Conservation (phyloP, 2,797 vertebrate genomes). For the Chaetodon trifasciatus region DNA sequence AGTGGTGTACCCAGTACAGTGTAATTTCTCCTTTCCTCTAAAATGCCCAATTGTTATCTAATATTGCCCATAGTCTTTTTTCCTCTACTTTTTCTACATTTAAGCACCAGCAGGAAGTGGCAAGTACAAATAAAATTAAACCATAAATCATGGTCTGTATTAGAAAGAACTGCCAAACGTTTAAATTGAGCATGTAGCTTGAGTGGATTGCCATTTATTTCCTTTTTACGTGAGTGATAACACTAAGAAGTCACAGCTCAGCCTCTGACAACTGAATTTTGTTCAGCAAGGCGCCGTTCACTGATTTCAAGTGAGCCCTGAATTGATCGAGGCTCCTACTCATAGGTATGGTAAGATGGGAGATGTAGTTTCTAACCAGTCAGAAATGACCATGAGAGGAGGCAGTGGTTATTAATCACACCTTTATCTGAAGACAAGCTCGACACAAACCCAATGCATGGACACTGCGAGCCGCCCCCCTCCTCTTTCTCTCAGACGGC, state of each 20-base stretch:
- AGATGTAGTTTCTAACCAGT: not conserved
- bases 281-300: not conserved
- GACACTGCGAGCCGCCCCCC: not conserved
- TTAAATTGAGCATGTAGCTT: not conserved
- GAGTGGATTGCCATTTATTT: not conserved
- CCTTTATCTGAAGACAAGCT: constrained; percentile 1
- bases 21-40: not conserved
- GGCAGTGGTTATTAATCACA: constrained; percentile 21
- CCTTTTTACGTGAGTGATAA: not conserved
- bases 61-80: not conserved
- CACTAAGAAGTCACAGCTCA: not conserved
- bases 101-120: not conserved
- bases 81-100: not conserved
- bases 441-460: constrained; percentile 2
- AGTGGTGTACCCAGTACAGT: not conserved
- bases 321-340: not conserved
- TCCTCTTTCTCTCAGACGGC: constrained; percentile 29
- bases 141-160: not conserved
- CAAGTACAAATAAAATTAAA: not conserved
- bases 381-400: not conserved
- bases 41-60: not conserved
- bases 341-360: rapidly evolving
- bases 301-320: not conserved
- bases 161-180: not conserved
- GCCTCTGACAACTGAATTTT: not conserved